phyloP scores from a whole-genome alignment of 2,113 vertebrate genomes.

The Tachysurus fulvidraco region DNA sequence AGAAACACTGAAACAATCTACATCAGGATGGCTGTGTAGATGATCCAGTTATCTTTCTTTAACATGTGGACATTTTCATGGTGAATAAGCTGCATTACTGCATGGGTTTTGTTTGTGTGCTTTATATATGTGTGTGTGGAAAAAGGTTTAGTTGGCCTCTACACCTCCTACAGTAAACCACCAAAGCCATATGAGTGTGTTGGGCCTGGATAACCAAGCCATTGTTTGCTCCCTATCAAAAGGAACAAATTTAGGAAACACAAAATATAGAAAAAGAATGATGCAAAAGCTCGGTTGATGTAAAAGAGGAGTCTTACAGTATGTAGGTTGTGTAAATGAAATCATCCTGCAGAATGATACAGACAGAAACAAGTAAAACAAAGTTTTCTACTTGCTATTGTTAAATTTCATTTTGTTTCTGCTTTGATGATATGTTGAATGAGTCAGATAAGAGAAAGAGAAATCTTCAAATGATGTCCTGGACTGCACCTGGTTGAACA shows the following conservation, averaged over 20 bases:
- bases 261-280: not conserved
- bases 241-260: not conserved
- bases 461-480: slow-evolving; percentile 17
- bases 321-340: slow-evolving; percentile 17
- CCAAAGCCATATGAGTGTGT: not conserved
- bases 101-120: not conserved
- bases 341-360: not conserved
- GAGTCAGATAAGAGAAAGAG: slow-evolving; percentile 36
- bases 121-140: not conserved
- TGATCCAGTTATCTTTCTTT: slow-evolving; percentile 32
- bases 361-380: slow-evolving; percentile 2
- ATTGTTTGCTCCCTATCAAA: not conserved
- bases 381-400: slow-evolving; percentile 4
- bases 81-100: not conserved
- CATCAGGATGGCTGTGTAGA: slow-evolving; percentile 13
- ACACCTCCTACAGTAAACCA: not conserved
- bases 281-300: not conserved
- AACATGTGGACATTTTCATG: slow-evolving; percentile 4
- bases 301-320: not conserved
- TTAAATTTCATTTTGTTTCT: slow-evolving; percentile 31
- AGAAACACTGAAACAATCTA: slow-evolving; percentile 7
- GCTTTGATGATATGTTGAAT: slow-evolving; percentile 19
- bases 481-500: slow-evolving; percentile 6
- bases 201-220: not conserved
- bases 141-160: not conserved